Base-by-base conservation (phyloP, 2,888 invertebrate species). In the Meliscaeva auricollis region DNA sequence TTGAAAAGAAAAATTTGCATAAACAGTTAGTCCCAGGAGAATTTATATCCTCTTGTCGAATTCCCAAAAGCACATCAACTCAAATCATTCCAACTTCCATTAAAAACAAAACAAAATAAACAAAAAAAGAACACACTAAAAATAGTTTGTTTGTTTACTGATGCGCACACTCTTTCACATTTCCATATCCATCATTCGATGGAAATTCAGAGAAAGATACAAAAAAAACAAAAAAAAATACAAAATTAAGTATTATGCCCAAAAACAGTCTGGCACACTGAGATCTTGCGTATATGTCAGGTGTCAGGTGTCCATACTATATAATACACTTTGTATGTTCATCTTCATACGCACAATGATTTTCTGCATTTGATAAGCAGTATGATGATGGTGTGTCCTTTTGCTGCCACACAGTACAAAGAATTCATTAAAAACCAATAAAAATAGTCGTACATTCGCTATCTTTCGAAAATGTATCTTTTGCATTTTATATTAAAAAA, bases 351-450 rank as follows among this genome's bases (percentile, higher is more conserved):
- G 62, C 68, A 73, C 50, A 69, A 22, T 20, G 22, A 64, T 73
- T 72, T 48, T 44, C 20, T 48, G 22, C 44, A 22, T 48, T 15
- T 1, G 9, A 56, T 13, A 13, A n/a, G 7, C 35, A 9, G 1
- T 5, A 11, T 38, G 38, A 35, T 60, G 38, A 2, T 41, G 2
- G 22, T 35, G 22, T 35, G 52, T 70, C 52, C 72, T 70, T 79
- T 68, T 44, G 48, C 69, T 22, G 48, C 69, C 32, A 73, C 32
- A 48, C 15, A 44, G 11, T 58, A 72, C 78, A 75, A 73, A 64
- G 76, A 62, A 81, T 81, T 77, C 85, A 85, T 85, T 85, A 85
- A 85, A 85, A 85, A 22, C 72, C 81, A 77, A 81, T 85, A 81
- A 85, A 85, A 85, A 69, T 69, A 81, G 68, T 69, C 32, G 17